Evolutionary conservation across 2,113 vertebrate genomes (phyloP).

Genomic region (Anas platyrhynchos): DNA sequence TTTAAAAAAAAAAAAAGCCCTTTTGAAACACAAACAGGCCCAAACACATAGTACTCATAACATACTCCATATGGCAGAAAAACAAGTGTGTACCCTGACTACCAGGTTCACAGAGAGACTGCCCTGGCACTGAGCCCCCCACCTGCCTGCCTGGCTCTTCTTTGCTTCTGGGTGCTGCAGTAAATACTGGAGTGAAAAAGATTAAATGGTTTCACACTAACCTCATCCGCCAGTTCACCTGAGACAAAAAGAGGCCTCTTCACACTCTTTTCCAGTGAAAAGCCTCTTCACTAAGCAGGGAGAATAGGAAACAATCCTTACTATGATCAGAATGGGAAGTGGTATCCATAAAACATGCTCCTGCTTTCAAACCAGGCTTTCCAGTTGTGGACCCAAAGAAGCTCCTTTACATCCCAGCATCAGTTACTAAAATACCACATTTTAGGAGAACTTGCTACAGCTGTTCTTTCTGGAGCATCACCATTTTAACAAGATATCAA

Average conservation of each 20-base stretch:
- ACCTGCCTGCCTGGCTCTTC: neutral
- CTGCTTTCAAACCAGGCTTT: neutral
- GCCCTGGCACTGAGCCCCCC: neutral
- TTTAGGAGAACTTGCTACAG: neutral
- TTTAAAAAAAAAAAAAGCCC: neutral
- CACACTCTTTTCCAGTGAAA: too few species aligned
- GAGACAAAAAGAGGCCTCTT: neutral
- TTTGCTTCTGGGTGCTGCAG: rapidly evolving
- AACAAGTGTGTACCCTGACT: neutral
- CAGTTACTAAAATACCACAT: neutral
- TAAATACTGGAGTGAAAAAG: neutral
- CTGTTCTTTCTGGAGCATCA: neutral
- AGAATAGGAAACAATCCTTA: neutral
- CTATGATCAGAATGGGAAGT: neutral
- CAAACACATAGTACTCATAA: rapidly evolving
- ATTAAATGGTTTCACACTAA: neutral
- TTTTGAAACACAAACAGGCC: neutral
- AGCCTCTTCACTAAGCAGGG: neutral
- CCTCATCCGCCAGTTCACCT: neutral
- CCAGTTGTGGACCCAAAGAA: neutral
- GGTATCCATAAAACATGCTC: neutral
- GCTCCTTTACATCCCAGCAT: neutral
- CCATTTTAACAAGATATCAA: neutral
- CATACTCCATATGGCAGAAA: neutral
- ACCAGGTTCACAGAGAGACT: neutral